Evolutionary conservation across 2,797 vertebrate species (phyloP).

Genomic region (Glyptemys insculpta): DNA sequence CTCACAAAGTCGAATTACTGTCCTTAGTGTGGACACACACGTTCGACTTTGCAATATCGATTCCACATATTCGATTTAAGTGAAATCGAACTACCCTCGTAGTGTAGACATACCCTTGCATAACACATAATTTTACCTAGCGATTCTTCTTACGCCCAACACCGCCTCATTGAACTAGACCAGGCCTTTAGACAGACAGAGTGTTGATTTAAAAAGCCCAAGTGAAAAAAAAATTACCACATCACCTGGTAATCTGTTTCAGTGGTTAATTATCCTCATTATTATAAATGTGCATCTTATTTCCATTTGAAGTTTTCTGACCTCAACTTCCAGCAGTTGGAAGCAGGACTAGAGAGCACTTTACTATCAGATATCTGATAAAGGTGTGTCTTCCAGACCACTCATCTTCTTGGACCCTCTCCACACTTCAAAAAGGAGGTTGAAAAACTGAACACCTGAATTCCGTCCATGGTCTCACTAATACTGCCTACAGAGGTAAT

Average conservation of each 20-base stretch:
- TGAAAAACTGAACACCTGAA: rapidly evolving
- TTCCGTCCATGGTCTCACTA: not conserved
- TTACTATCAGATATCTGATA: not conserved
- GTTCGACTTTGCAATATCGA: no score
- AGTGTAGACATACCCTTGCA: no score
- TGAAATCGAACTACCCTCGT: no score
- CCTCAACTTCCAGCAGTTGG: not conserved
- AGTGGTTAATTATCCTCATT: not conserved
- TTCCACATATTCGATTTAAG: no score
- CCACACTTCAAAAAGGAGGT: not conserved
- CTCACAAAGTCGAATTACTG: no score
- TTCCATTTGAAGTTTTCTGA: not conserved
- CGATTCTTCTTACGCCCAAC: rapidly evolving
- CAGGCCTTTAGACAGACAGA: not conserved
- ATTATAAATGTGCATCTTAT: not conserved
- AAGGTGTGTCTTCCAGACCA: not conserved
- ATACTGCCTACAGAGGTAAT: not conserved
- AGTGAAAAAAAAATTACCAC: not conserved
- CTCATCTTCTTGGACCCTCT: not conserved
- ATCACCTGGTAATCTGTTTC: not conserved
- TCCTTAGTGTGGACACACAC: no score
- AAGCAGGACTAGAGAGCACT: not conserved
- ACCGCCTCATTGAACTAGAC: rapidly evolving
- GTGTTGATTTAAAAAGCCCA: not conserved
- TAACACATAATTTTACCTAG: not conserved